These are phyloP conservation scores for Enteromius anoplus DNA, from an alignment of 2,797 vertebrate species.

Conservation along the genomic window DNA sequence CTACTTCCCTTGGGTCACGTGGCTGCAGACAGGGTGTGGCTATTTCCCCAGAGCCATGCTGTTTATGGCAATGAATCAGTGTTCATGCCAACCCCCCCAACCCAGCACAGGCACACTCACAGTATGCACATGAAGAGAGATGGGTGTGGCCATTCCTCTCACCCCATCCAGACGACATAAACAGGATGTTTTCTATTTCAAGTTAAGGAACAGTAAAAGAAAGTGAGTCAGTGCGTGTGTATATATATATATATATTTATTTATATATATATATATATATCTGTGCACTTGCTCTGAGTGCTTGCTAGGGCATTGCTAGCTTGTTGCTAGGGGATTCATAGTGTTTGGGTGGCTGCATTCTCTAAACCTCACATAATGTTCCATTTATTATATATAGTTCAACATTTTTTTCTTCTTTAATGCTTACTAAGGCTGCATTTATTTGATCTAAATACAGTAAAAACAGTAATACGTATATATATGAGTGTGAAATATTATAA, in stretches of 20 bases:
- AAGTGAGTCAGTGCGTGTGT: too few species aligned
- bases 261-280: too few species aligned
- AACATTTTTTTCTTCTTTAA: neutral
- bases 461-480: neutral
- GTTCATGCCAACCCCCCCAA: constrained; percentile 15
- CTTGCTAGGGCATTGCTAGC: neutral
- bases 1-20: constrained; percentile 72
- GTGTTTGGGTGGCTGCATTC: neutral
- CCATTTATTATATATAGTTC: neutral
- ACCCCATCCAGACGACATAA: neutral
- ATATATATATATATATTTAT: too few species aligned
- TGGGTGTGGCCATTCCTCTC: neutral
- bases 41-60: constrained; percentile 66
- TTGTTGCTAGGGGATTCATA: neutral
- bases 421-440: neutral
- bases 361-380: neutral
- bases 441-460: neutral
- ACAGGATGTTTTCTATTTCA: neutral
- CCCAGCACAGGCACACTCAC: constrained; percentile 23
- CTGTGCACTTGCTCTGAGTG: neutral
- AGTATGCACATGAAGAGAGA: neutral
- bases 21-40: constrained; percentile 80
- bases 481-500: neutral
- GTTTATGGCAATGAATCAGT: constrained; percentile 55
- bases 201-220: neutral